Evolutionary conservation across 2,888 invertebrate species (phyloP), one percentile per base, ranked within the genome.

Genomic region (Aleiodes alternator): DNA sequence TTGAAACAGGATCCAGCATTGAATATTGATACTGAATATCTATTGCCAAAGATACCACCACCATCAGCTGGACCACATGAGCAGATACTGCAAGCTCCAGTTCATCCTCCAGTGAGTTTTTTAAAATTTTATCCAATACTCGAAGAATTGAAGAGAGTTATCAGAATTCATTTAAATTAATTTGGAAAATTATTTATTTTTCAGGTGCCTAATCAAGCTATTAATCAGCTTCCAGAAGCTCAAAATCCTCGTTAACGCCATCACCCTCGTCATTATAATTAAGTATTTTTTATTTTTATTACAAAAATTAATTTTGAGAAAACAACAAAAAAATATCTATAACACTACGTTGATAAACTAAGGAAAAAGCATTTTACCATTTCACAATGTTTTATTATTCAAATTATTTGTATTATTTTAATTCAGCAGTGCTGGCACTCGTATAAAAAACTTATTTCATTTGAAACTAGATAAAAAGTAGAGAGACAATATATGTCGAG

Each of bases 1-100:
- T 83, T 87, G 56, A 77, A 85, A 12, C 77, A 82, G 4, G 81
- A 88, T 80, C 87, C 89, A 5, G 80, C 87, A 69, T 75, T 91
- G 5, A 86, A 89, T 79, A 80, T 89, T 73, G 89, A 90, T 76
- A 87, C 89, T 0, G 72, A 80, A 31, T 68, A 59, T 12, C 71
- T 87, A 34, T 59, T 86, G 55, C 87, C 87, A 16, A 72, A 14
- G 1, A 38, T 83, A 38, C 81, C 85, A 9, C 79, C 76, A n/a
- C 78, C 81, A 59, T 72, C 66, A 0, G 73, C 14, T 68, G 85
- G 85, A 23, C 83, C 84, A 7, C 84, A 84, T 68, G 48, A 64
- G 11, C 64, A 64, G 48, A 64, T 64, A 23, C 14, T 64, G 5
- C 64, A 64, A 1, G 43, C 43, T 43, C 43, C 64, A 48, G 23